Base-by-base conservation (phyloP, 1,140 invertebrate species). In the Agraylea sexmaculata region DNA sequence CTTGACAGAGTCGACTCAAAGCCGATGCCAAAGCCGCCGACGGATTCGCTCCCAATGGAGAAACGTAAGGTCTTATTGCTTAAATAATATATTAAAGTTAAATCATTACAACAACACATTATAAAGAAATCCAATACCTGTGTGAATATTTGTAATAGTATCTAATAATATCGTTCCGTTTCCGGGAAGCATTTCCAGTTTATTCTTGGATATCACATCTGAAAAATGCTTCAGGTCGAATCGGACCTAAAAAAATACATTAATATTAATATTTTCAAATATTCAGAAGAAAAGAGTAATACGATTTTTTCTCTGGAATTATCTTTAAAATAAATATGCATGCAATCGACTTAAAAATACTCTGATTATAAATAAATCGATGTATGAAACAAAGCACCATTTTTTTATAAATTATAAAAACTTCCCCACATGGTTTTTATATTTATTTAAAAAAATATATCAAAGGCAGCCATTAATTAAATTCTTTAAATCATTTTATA, bases 151-250 rank as follows among this genome's bases (percentile, higher is more conserved):
- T 53, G 87, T 83, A 45, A 93, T 83, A 12, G 80, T 87, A 58
- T 95, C 90, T 48, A 95, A 72, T 42, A 93, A 83, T 51, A 92
- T 82, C 11, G 87, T 91, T 37, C 87, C 87, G 59, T 90, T 90
- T 25, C 87, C 89, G 0, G 88, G 85, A 42, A 94, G 65, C 74
- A 92, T 87, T 68, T 92, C 87, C 45, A 90, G 68, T 62, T 85
- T 92, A 55, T 88, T 82, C 62, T 90, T 90, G 39, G 80, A 79
- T 34, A 94, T 87, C 19, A 90, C 87, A 70, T 91, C 87, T 30
- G 82, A 75, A 59, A 91, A 89, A 66, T 90, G 88, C 53, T 79
- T 77, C 35, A 90, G 64, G 10, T 85, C 83, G 60, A 82, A 75
- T 53, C 79, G 78, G 42, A 82, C 77, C 70, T 82, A 66, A 20